Conservation (phyloP, 2,113 vertebrate species). For the Otus sunia region DNA sequence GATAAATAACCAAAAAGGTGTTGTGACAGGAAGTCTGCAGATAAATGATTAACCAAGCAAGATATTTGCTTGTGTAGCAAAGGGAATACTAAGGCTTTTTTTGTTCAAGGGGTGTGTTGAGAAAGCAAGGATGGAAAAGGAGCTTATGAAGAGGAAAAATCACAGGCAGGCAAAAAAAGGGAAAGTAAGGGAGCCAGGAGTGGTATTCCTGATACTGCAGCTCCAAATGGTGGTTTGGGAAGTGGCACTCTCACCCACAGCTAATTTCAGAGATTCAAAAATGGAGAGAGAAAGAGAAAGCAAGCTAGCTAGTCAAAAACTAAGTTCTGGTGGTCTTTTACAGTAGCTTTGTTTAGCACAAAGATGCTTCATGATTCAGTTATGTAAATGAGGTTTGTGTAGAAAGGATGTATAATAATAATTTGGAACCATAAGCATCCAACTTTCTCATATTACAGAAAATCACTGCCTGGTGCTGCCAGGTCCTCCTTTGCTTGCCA, state of each 20-base stretch:
- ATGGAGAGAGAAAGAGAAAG: not conserved
- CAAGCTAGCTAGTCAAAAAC: not conserved
- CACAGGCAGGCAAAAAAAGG: not conserved
- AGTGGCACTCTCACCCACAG: not conserved
- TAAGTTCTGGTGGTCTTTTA: constrained; percentile 33
- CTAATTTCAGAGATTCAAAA: not conserved
- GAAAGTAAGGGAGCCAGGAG: not conserved
- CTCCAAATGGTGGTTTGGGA: not conserved
- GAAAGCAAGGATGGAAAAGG: not conserved
- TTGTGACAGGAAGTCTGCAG: constrained; percentile 31
- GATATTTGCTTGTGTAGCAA: constrained; percentile 38
- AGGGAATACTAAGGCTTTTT: not conserved
- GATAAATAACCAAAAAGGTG: constrained; percentile 35
- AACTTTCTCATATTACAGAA: constrained; percentile 38
- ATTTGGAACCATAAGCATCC: constrained; percentile 32
- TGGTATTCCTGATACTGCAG: not conserved
- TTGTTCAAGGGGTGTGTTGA: not conserved
- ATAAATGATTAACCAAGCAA: constrained; percentile 62
- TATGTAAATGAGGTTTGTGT: not conserved
- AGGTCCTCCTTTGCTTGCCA: constrained; percentile 8
- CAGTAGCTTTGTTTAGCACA: constrained; percentile 53
- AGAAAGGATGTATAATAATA: constrained; percentile 33
- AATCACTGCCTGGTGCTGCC: constrained; percentile 39
- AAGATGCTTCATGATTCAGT: constrained; percentile 32
- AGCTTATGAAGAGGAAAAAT: constrained; percentile 15